Percentiles rank a stretch among this genome's conserved stretches.
Evolutionary conservation across 2,888 invertebrate species (phyloP).

Genomic region (Drosophila quinaria): DNA sequence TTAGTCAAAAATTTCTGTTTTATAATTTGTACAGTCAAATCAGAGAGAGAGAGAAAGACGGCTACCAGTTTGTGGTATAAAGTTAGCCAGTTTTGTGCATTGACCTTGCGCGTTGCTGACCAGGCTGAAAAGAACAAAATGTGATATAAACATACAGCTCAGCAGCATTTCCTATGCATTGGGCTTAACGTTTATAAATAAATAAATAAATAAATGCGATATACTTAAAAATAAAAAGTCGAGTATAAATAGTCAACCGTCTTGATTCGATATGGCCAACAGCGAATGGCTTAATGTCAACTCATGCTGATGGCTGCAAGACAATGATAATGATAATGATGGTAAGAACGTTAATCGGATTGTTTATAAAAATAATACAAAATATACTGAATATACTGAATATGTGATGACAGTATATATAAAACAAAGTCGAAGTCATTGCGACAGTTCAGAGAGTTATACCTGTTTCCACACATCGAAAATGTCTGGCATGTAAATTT

Average conservation of each 20-base stretch:
- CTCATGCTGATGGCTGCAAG: slow-evolving; percentile 40
- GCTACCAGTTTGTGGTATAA: slow-evolving; percentile 12
- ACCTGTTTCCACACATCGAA: slow-evolving; percentile 1
- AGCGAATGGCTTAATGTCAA: slow-evolving; percentile 42
- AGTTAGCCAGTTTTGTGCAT: slow-evolving; percentile 47
- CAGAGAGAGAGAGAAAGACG: slow-evolving; percentile 10
- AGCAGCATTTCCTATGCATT: slow-evolving; percentile 52
- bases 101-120: slow-evolving; percentile 66
- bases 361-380: not conserved
- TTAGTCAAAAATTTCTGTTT: not conserved
- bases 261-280: slow-evolving; percentile 1
- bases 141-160: slow-evolving; percentile 6
- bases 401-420: not conserved
- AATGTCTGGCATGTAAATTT: slow-evolving; percentile 38
- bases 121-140: slow-evolving; percentile 43
- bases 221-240: slow-evolving; percentile 3
- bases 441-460: slow-evolving; percentile 17
- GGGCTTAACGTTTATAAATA: slow-evolving; percentile 43
- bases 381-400: not conserved
- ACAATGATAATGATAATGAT: not conserved
- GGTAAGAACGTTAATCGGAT: slow-evolving; percentile 7
- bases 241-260: slow-evolving; percentile 5
- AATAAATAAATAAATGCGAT: slow-evolving; percentile 42
- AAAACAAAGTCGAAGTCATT: not conserved
- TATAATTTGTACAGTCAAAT: slow-evolving; percentile 26